Evolutionary conservation across 2,113 vertebrate genomes (phyloP).

Genomic region (Meles meles): DNA sequence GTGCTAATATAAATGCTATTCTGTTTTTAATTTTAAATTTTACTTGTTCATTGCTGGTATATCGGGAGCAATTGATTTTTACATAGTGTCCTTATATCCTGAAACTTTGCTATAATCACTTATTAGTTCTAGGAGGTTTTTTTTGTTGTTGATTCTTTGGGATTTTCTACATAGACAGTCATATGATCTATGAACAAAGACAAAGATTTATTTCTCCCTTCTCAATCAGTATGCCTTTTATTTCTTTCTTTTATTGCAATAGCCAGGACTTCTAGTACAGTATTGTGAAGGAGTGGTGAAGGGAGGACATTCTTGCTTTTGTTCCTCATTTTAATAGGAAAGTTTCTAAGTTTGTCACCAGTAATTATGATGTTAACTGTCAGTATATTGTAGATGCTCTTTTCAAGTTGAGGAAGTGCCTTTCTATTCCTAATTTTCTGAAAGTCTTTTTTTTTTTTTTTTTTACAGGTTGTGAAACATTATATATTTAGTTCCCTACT

Average conservation of each 20-base stretch:
- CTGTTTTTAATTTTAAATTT: conserved; percentile 22
- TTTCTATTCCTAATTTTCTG: background rate
- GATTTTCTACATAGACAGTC: background rate
- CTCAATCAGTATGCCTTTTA: background rate
- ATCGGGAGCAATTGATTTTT: background rate
- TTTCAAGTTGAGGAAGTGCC: background rate
- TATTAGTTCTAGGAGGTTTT: background rate
- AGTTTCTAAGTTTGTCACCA: background rate
- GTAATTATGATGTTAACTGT: background rate
- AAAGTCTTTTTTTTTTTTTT: background rate
- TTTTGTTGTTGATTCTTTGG: background rate
- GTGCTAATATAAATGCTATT: background rate
- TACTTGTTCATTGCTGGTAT: background rate
- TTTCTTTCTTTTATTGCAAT: background rate
- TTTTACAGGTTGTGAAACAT: background rate
- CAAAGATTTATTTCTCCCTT: background rate
- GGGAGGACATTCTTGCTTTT: background rate
- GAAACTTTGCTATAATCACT: background rate
- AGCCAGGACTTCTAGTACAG: background rate
- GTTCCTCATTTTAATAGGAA: background rate
- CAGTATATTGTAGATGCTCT: background rate
- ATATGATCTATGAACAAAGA: background rate
- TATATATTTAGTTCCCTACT: background rate
- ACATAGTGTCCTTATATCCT: background rate
- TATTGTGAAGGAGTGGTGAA: background rate